phyloP scores from a whole-genome alignment of 2,113 vertebrate species.

The Lophura nycthemera region DNA sequence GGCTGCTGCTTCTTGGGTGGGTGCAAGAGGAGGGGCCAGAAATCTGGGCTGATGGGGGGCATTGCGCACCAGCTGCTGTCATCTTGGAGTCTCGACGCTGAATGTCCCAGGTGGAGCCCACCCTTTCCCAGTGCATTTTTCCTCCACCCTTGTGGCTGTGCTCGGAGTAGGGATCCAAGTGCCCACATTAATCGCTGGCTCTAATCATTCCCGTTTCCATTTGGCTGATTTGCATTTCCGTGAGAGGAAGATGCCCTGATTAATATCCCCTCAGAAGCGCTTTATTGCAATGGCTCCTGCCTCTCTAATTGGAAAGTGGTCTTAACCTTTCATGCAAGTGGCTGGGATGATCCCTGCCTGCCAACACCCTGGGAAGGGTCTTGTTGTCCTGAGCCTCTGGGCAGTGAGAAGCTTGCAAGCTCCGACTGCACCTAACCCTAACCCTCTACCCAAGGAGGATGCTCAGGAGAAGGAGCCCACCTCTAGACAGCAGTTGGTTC shows the following conservation, averaged over 20 bases:
- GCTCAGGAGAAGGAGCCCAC: not conserved
- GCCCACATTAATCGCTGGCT: conserved; percentile 22
- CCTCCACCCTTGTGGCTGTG: not conserved
- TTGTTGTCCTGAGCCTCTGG: not conserved
- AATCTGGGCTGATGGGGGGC: not conserved
- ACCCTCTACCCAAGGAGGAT: not conserved
- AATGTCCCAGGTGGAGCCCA: not conserved
- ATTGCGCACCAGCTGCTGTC: rapidly evolving
- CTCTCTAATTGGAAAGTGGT: conserved; percentile 72
- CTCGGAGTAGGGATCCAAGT: not conserved
- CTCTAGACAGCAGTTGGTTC: not conserved
- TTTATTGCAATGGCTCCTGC: conserved; percentile 63
- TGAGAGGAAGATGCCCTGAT: conserved; percentile 70
- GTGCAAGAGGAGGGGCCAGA: not conserved
- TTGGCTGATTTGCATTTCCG: conserved; percentile 72
- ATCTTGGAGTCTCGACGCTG: not conserved
- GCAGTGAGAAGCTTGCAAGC: not conserved
- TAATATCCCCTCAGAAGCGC: conserved; percentile 73
- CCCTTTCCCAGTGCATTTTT: not conserved
- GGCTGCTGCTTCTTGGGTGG: not conserved
- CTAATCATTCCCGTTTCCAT: conserved; percentile 51
- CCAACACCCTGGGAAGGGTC: not conserved
- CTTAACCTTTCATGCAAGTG: conserved; percentile 61
- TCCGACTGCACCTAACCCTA: not conserved
- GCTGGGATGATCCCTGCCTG: not conserved